Percentiles rank a stretch among this genome's conserved stretches.
phyloP scores from a whole-genome alignment of 1,140 invertebrate species.

The Sarcophaga bullata region DNA sequence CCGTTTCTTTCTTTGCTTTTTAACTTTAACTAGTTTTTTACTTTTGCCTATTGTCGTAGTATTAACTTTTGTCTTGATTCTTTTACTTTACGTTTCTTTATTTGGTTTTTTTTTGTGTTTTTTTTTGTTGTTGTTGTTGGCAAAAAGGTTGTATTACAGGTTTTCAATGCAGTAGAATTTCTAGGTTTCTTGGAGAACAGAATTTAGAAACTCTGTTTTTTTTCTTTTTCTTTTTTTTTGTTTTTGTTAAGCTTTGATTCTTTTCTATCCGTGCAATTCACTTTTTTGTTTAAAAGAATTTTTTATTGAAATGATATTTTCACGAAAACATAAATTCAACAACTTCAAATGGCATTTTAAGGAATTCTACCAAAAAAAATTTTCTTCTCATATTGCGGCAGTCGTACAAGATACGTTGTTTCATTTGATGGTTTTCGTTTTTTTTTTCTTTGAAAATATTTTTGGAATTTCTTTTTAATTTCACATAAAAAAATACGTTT shows the following conservation, averaged over 20 bases:
- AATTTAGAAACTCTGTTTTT: slow-evolving; percentile 50
- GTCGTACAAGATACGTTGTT: slow-evolving; percentile 45
- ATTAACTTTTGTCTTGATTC: not conserved
- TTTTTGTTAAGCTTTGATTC: too few species aligned
- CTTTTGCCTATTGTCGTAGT: not conserved
- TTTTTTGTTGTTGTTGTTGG: slow-evolving; percentile 1
- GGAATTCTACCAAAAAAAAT: slow-evolving; percentile 55
- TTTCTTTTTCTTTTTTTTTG: slow-evolving; percentile 45
- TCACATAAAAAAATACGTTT: not conserved
- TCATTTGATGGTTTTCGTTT: slow-evolving; percentile 23
- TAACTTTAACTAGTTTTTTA: not conserved
- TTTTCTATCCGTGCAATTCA: slow-evolving; percentile 48
- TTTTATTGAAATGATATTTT: slow-evolving; percentile 43
- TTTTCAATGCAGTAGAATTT: slow-evolving; percentile 59
- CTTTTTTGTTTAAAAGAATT: slow-evolving; percentile 48
- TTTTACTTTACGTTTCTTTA: slow-evolving; percentile 1
- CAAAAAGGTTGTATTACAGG: slow-evolving; percentile 36
- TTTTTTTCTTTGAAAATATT: slow-evolving; percentile 14
- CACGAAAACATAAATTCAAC: not conserved
- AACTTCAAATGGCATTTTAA: slow-evolving; percentile 45
- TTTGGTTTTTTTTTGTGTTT: too few species aligned
- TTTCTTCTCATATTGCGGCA: slow-evolving; percentile 50
- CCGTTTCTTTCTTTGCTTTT: not conserved
- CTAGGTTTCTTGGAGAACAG: slow-evolving; percentile 54
- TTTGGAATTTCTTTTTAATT: slow-evolving; percentile 33